Evolutionary conservation across 2,797 vertebrate species (phyloP).

Genomic region (Eidolon dupreanum): DNA sequence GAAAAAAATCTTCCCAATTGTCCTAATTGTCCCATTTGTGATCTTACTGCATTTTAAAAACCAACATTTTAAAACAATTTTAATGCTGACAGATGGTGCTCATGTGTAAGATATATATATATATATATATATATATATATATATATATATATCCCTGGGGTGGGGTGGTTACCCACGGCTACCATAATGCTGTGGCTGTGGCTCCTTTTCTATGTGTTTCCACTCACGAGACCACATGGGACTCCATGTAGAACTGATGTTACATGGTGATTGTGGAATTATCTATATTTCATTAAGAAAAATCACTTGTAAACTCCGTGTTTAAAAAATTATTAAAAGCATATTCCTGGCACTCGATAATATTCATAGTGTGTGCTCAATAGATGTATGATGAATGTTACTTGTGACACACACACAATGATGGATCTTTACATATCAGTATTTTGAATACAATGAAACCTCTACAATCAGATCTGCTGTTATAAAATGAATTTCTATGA

Average conservation of each 20-base stretch:
- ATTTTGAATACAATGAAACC: background rate
- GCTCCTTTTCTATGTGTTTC: background rate
- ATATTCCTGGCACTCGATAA: background rate
- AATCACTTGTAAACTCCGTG: background rate
- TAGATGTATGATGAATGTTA: background rate
- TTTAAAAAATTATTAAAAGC: background rate
- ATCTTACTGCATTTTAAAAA: constrained; percentile 10
- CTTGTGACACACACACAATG: background rate
- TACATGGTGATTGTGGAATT: background rate
- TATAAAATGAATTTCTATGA: constrained; percentile 4
- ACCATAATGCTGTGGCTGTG: background rate
- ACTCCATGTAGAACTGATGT: background rate
- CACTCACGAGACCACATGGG: background rate
- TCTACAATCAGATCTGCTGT: background rate
- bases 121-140: too few species aligned
- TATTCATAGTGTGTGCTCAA: background rate
- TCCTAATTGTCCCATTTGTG: background rate
- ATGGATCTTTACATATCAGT: background rate
- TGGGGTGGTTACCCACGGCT: accelerated
- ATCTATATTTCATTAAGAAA: constrained; percentile 33
- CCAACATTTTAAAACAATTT: background rate
- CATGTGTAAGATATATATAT: background rate
- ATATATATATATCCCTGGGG: background rate
- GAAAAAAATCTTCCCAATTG: background rate
- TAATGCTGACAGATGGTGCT: background rate